Evolutionary conservation across 1,140 invertebrate species (phyloP).

Genomic region (Rhagoletis pomonella): DNA sequence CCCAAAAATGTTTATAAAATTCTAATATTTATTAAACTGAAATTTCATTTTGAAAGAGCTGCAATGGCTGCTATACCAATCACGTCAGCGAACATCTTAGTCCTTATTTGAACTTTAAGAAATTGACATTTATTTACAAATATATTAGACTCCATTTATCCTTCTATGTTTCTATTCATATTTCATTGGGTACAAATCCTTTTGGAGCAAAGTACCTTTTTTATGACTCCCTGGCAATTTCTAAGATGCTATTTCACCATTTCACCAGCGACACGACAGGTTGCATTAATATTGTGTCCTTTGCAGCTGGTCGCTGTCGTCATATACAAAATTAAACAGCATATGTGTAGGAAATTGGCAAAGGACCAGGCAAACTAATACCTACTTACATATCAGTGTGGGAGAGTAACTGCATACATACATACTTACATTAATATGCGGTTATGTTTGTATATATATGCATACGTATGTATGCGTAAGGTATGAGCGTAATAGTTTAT

Average conservation of each 20-base stretch:
- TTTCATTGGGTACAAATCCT: neutral
- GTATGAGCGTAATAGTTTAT: neutral
- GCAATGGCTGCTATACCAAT: too few relatives aligned
- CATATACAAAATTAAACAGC: neutral
- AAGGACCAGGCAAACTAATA: neutral
- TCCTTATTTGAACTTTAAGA: neutral
- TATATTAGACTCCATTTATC: neutral
- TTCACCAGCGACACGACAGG: conserved; percentile 29
- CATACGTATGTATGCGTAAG: neutral
- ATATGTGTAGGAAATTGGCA: conserved; percentile 7
- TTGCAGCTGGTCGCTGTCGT: neutral
- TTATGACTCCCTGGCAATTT: conserved; percentile 31
- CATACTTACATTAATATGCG: too few relatives aligned
- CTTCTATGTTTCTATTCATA: conserved; percentile 8
- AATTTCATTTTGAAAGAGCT: too few relatives aligned
- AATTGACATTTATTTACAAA: conserved; percentile 8
- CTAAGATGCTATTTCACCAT: conserved; percentile 18
- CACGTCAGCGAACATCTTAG: too few relatives aligned
- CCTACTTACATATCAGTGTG: neutral
- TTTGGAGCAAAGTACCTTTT: neutral
- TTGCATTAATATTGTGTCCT: conserved; percentile 39
- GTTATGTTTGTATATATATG: too few relatives aligned
- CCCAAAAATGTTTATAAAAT: too few relatives aligned
- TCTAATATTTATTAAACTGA: too few relatives aligned
- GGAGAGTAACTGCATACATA: neutral